Evolutionary conservation across 2,797 vertebrate species (phyloP), one percentile per base, ranked within the genome.

Genomic region (Buphagus erythrorhynchus): DNA sequence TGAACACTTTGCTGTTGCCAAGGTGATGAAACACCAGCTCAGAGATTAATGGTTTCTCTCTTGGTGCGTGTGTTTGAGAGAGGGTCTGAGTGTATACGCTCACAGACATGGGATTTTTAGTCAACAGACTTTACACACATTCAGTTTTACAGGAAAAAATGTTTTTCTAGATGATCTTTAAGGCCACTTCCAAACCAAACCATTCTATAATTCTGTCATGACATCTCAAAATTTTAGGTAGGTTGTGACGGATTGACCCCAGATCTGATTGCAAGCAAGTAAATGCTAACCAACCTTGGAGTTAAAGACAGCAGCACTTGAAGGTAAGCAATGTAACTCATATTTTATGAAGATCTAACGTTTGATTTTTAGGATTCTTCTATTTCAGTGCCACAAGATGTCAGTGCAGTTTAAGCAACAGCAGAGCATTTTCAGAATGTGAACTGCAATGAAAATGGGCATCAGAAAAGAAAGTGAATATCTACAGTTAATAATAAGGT

Each of bases 361-460:
- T 61, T 58, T 61, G 29, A 17, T 24, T 74, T 58, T 74, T 83
- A 36, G 38, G 28, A 63, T 28, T 71, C 62, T 83, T 88, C 88
- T 94, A 81, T 95, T 71, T 95, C 36, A 62, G 42, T 67, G 48
- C 98, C 98, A 98, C 97, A 97, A 98, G 98, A 91, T 98, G 98
- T 98, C 98, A 98, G 95, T 98, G 96, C 77, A 97, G 97, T 97
- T 97, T 97, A 97, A 98, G 97, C 71, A 95, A 97, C 94, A 65
- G 71, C 57, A 82, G 75, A 66, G 69, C 19, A 4, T 7, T 55
- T 72, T 55, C 59, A 13, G 43, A 29, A 46, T 22, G 29, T 82
- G 77, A 93, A 68, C 36, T 46, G 65, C 68, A 58, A 49, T 49
- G 51, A 78, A 89, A 93, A 87, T 12, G 15, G 45, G 33, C 11